Base-by-base conservation (phyloP, 2,797 vertebrate species). In the Chrosomus eos region DNA sequence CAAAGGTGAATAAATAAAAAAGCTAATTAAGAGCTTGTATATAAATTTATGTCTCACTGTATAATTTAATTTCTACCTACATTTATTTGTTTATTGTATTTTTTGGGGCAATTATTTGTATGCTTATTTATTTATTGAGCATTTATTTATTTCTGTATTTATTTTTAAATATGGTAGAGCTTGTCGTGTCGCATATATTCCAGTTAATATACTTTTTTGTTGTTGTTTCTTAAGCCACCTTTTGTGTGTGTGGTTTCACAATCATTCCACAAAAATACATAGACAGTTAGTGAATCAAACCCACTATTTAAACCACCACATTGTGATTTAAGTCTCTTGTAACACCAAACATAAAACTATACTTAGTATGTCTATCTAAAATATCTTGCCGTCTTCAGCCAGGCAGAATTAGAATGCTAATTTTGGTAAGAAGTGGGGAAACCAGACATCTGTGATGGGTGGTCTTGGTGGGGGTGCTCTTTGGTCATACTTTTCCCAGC, bases 401-500 rank as follows among this genome's bases (percentile, higher is more conserved):
- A 9, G 36, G 36, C 64, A n/a, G 80, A 85, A 76, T 72, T 84
- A 78, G 80, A 87, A 89, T 87, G 58, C 83, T 86, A 88, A 87
- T 86, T 86, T 89, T 84, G 83, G 33, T 74, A 64, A 77, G 73
- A 71, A 75, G 84, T 80, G 64, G 53, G 72, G 43, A 38, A 80
- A 75, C 79, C 80, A 78, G 85, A 86, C 85, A 28, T 87, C 75
- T 87, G 78, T 45, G 73, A 71, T 84, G 67, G 84, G 83, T 82
- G 83, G 72, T 74, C 28, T 68, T 58, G 18, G 66, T 21, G 75
- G 33, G 71, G 9, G 60, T 53, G 48, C 45, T 11, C 62, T 85
- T 80, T 79, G 83, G 83, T 88, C 71, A 45, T 82, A 80, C 40
- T 72, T 88, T 89, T 81, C 89, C 87, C 87, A 89, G 89, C 77